Percentiles rank a stretch among this genome's conserved stretches.
Conservation (phyloP, 2,797 vertebrate genomes). For the Mormyrops boulengeri region DNA sequence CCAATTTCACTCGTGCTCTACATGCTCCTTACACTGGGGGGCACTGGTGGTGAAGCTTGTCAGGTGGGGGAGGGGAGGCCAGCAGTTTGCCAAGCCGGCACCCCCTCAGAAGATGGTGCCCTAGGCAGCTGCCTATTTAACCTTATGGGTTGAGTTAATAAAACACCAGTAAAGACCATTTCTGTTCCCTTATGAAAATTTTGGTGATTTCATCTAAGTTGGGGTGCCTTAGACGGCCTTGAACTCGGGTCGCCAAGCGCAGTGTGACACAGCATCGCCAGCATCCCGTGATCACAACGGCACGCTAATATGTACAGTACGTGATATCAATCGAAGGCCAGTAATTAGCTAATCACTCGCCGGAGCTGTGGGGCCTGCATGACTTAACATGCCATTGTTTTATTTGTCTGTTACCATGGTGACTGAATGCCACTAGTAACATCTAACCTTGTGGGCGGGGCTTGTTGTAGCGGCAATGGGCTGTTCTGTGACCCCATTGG, state of each 20-base stretch:
- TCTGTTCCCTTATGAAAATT: background rate
- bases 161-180: background rate
- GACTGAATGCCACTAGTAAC: background rate
- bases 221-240: background rate
- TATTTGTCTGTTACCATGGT: constrained; percentile 2
- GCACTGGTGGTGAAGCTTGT: background rate
- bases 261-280: background rate
- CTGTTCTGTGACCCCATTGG: background rate
- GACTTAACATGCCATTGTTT: background rate
- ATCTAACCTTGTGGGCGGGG: background rate
- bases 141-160: background rate
- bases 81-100: background rate
- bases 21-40: background rate
- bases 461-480: background rate
- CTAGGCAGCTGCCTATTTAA: background rate
- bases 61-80: background rate
- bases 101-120: background rate
- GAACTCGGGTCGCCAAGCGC: background rate
- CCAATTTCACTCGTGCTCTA: background rate
- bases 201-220: background rate
- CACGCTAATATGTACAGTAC: background rate
- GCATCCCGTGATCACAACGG: background rate
- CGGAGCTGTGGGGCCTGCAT: background rate
- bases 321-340: background rate
- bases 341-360: background rate